These are phyloP conservation scores for Psittacara wagleri DNA, from an alignment of 2,113 vertebrate species.

Conservation along the genomic window DNA sequence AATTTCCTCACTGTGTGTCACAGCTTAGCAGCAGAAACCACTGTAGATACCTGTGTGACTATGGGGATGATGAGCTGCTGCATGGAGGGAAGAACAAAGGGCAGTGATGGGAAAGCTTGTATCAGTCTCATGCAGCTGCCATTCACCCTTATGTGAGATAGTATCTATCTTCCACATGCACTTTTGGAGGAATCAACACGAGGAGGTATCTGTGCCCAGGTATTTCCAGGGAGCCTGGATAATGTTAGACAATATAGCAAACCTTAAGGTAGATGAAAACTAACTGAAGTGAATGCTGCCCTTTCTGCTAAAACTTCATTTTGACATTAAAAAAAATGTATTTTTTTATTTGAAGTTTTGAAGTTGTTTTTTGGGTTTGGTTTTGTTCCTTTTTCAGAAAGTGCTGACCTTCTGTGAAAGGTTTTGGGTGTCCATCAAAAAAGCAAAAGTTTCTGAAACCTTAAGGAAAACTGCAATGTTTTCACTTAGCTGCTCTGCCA, in stretches of 20 bases:
- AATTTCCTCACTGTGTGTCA: not conserved
- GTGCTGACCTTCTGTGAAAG: not conserved
- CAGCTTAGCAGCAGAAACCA: not conserved
- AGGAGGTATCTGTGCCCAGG: not conserved
- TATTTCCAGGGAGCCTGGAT: not conserved
- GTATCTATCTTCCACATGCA: not conserved
- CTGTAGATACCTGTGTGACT: not conserved
- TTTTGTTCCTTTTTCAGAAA: not conserved
- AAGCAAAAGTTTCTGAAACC: not conserved
- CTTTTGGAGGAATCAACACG: not conserved
- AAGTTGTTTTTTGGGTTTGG: not conserved
- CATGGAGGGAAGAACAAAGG: not conserved
- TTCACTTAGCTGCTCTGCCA: not conserved
- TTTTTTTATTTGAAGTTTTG: not conserved
- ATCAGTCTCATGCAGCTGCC: not conserved
- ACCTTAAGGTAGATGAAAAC: not conserved
- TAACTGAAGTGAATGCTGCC: not conserved
- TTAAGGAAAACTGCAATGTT: not conserved
- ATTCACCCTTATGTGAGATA: not conserved
- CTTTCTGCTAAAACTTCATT: not conserved
- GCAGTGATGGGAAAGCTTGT: not conserved
- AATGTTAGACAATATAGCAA: not conserved
- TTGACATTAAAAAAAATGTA: not conserved
- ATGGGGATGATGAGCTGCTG: not conserved
- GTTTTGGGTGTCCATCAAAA: not conserved